A percentile compares a stretch with the other conserved stretches of the same genome.
Evolutionary conservation across 2,797 vertebrate species (phyloP).

Genomic region (Girardinus metallicus): DNA sequence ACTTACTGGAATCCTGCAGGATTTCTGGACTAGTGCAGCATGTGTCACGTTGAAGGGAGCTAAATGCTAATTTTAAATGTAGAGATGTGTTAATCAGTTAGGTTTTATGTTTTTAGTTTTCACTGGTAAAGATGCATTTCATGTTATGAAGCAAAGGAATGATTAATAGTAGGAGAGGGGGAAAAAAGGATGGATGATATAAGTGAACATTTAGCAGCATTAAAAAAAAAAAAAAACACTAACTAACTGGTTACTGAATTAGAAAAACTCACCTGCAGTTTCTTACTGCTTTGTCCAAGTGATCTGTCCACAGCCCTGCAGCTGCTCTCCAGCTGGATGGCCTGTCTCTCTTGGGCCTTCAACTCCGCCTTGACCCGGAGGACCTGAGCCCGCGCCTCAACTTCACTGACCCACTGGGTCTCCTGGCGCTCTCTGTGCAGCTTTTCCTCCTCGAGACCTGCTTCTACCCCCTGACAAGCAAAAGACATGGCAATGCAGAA

Average conservation of each 20-base stretch:
- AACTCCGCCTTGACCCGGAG: constrained; percentile 90
- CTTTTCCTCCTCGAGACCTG: constrained; percentile 89
- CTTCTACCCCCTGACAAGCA: constrained; percentile 84
- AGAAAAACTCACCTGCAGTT: constrained; percentile 85
- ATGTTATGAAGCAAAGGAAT: neutral
- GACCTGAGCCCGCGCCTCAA: constrained; percentile 89
- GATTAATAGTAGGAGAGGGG: neutral
- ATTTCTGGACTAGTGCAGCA: neutral
- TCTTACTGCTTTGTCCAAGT: constrained; percentile 89
- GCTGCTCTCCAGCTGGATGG: constrained; percentile 91
- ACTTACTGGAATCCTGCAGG: neutral
- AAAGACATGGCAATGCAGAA: constrained; percentile 11
- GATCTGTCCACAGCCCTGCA: constrained; percentile 93
- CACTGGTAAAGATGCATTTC: neutral
- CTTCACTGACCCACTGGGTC: constrained; percentile 91
- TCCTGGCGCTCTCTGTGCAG: constrained; percentile 89
- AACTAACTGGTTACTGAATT: neutral
- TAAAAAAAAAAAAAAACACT: neutral
- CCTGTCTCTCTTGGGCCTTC: constrained; percentile 92
- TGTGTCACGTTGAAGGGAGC: neutral
- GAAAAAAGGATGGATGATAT: neutral
- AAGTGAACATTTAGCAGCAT: neutral
- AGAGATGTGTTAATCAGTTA: neutral
- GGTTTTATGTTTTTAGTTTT: neutral
- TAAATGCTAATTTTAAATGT: neutral